These are phyloP conservation scores for Anthophora plumipes DNA, from an alignment of 2,888 invertebrate species.

Conservation along the genomic window DNA sequence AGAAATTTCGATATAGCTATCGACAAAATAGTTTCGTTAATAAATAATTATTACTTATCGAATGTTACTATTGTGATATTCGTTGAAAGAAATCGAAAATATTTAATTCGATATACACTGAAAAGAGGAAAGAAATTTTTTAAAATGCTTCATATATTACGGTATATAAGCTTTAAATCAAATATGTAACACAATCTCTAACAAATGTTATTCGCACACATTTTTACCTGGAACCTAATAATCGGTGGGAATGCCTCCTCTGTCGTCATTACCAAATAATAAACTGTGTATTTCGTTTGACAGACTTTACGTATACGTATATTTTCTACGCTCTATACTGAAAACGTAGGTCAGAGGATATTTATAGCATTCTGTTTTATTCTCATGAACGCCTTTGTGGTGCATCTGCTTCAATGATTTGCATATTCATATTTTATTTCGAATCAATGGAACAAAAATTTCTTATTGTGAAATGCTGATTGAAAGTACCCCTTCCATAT, in stretches of 20 bases:
- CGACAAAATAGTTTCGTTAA: neutral
- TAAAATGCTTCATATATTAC: neutral
- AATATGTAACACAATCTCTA: slow-evolving; percentile 6
- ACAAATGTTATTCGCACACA: slow-evolving; percentile 47
- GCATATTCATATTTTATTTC: slow-evolving; percentile 31
- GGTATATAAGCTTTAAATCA: slow-evolving; percentile 21
- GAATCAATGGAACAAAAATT: slow-evolving; percentile 5
- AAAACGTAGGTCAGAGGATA: slow-evolving; percentile 77
- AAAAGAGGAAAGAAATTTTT: slow-evolving; percentile 15
- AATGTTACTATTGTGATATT: neutral
- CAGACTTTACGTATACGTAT: slow-evolving; percentile 74
- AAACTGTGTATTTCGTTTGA: slow-evolving; percentile 76
- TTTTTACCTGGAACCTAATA: slow-evolving; percentile 76
- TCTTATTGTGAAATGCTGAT: neutral
- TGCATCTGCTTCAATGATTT: slow-evolving; percentile 49
- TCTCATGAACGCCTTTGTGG: slow-evolving; percentile 62
- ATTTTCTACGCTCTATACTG: slow-evolving; percentile 74
- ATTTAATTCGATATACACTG: neutral
- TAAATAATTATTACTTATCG: neutral
- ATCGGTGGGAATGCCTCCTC: slow-evolving; percentile 78
- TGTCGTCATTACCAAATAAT: slow-evolving; percentile 79
- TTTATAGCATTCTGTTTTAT: slow-evolving; percentile 77
- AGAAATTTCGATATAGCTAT: neutral
- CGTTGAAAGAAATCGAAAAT: slow-evolving; percentile 1
- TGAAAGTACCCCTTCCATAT: neutral